Evolutionary conservation across 2,797 vertebrate genomes (phyloP).

Genomic region (Parauchenoglanis punctatus): DNA sequence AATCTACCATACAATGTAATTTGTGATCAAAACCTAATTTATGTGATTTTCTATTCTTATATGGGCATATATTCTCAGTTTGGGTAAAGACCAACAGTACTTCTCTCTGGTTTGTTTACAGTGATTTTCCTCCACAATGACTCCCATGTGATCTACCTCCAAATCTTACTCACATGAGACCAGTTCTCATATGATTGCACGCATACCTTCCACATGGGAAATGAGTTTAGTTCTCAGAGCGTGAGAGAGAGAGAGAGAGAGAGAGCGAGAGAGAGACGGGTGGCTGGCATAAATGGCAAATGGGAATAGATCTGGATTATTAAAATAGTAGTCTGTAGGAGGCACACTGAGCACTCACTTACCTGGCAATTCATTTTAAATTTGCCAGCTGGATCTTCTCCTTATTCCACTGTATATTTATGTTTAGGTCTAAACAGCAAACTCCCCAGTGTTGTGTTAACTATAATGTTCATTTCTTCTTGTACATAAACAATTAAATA

Average conservation of each 20-base stretch:
- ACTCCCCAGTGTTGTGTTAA: not conserved
- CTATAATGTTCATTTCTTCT: not conserved
- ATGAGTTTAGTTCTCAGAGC: constrained; percentile 42
- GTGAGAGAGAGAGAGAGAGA: not conserved
- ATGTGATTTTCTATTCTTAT: not conserved
- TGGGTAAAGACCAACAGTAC: not conserved
- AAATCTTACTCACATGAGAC: constrained; percentile 74
- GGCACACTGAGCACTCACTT: not conserved
- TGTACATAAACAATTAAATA: not conserved
- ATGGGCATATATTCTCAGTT: not conserved
- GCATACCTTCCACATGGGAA: constrained; percentile 66
- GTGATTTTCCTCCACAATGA: constrained; percentile 60
- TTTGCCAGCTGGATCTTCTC: not conserved
- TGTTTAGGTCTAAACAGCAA: not conserved
- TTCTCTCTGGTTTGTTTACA: constrained; percentile 55
- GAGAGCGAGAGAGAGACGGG: constrained; percentile 2
- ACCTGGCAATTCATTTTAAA: constrained; percentile 2
- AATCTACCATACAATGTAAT: not conserved
- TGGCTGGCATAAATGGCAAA: constrained; percentile 12
- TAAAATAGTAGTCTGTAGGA: constrained; percentile 38
- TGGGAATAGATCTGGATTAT: constrained; percentile 6
- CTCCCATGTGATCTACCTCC: constrained; percentile 66
- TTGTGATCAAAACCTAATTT: not conserved
- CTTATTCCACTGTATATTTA: constrained; percentile 6
- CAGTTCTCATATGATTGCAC: constrained; percentile 68